Conservation (phyloP, 2,888 invertebrate genomes). For the Notodonta dromedarius region DNA sequence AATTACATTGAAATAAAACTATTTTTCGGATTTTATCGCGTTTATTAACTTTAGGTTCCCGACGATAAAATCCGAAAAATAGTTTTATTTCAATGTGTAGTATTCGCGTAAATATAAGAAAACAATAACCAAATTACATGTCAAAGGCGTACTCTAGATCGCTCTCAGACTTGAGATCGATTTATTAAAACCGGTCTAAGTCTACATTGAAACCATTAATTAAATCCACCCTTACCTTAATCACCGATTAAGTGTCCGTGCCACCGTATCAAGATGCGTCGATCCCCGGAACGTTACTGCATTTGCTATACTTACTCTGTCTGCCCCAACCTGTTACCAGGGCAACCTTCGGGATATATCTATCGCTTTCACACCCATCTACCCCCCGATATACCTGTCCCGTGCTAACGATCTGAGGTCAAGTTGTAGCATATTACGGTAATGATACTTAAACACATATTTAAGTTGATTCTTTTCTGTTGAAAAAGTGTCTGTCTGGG, state of each 20-base stretch:
- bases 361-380: constrained; percentile 48
- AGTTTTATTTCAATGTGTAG: too few relatives aligned
- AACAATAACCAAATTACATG: too few relatives aligned
- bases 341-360: constrained; percentile 67
- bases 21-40: too few relatives aligned
- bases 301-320: constrained; percentile 76
- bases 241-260: constrained; percentile 37
- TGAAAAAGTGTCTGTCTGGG: constrained; percentile 67
- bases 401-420: constrained; percentile 69
- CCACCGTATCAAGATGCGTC: constrained; percentile 62
- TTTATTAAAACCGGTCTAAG: too few relatives aligned
- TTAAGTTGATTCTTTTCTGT: constrained; percentile 70
- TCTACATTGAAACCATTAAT: not conserved
- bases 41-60: too few relatives aligned
- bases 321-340: constrained; percentile 81
- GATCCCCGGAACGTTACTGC: constrained; percentile 70
- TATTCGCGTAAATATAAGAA: too few relatives aligned
- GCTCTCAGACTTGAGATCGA: too few relatives aligned
- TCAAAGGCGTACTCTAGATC: too few relatives aligned
- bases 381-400: constrained; percentile 46
- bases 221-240: constrained; percentile 44
- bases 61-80: too few relatives aligned
- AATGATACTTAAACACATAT: constrained; percentile 84
- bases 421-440: constrained; percentile 76
- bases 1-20: too few relatives aligned